Evolutionary conservation across 2,888 invertebrate genomes (phyloP), one percentile per base, ranked within the genome.

Genomic region (Metellina segmentata): DNA sequence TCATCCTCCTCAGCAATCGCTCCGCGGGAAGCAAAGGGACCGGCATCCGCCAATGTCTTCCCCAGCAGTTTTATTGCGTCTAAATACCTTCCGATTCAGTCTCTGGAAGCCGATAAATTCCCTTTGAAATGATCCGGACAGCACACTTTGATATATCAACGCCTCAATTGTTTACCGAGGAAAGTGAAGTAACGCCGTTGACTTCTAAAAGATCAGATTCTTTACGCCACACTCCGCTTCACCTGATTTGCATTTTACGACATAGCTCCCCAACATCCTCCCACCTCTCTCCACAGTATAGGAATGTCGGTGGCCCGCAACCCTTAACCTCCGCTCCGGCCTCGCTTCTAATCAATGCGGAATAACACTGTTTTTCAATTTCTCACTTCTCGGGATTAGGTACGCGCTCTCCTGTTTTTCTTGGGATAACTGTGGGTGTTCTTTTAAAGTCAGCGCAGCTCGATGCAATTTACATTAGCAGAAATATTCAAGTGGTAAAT

Each of bases 201-300:
- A 53, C 77, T 61, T 53, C 69, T 81, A 85, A 34, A 83, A 89
- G 85, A 89, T 89, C 89, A 83, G 81, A 85, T 85, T 85, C 85
- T 79, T 86, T 51, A 51, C 70, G 69, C 83, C 79, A 78, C 72
- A 78, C 81, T 71, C 87, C 85, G 81, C 69, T 82, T 9, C 90
- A 85, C 81, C 85, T 91, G 90, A 91, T 91, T 91, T 86, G 90
- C 90, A 91, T 91, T 91, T 90, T 81, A 86, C 86, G 86, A 91
- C 52, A 69, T 70, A 34, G 77, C 81, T 79, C 70, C 16, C 74
- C 61, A 61, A 20, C 34, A 71, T 52, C 78, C 78, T 20, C 61
- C 81, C 34, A 48, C 61, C 61, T 79, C 51, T 71, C 87, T n/a
- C 34, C 34, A 34, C 34, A 4, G 34, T 4, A 34, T 4, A 34